Percentiles rank a stretch among this genome's conserved stretches.
These are phyloP conservation scores for Hylomyscus alleni DNA, from an alignment of 2,797 vertebrate genomes.

Conservation along the genomic window DNA sequence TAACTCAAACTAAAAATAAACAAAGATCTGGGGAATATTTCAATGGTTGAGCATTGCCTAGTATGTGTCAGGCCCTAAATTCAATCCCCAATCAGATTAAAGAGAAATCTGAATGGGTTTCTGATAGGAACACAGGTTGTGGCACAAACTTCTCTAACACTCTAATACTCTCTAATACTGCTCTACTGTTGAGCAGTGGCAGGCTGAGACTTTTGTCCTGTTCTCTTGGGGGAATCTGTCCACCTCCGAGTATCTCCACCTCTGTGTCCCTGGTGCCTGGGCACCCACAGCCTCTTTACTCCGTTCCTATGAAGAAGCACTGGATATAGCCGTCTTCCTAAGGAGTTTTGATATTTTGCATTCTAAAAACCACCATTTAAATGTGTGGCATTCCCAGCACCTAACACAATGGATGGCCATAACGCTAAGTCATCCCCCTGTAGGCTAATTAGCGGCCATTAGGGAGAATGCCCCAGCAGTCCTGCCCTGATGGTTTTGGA, in stretches of 20 bases:
- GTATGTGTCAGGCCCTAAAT: neutral
- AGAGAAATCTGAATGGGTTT: neutral
- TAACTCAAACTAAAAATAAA: neutral
- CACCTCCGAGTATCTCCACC: neutral
- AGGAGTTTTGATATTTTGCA: slow-evolving; percentile 13
- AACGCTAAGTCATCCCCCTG: neutral
- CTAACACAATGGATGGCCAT: neutral
- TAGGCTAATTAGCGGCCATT: neutral
- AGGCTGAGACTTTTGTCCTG: neutral
- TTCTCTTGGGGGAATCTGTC: neutral
- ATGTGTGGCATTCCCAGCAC: slow-evolving; percentile 18
- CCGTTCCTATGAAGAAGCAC: neutral
- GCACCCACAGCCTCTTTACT: neutral
- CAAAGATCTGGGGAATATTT: neutral
- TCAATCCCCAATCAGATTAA: neutral
- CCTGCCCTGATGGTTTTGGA: neutral
- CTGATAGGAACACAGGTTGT: neutral
- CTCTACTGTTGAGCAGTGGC: neutral
- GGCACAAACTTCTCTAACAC: neutral
- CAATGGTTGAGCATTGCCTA: neutral
- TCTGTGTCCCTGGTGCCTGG: neutral
- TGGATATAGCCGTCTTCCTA: neutral
- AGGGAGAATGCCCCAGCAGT: neutral
- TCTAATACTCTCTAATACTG: neutral
- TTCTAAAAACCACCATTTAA: slow-evolving; percentile 21